Base-by-base conservation (phyloP, 2,797 vertebrate species). In the Choloepus didactylus region DNA sequence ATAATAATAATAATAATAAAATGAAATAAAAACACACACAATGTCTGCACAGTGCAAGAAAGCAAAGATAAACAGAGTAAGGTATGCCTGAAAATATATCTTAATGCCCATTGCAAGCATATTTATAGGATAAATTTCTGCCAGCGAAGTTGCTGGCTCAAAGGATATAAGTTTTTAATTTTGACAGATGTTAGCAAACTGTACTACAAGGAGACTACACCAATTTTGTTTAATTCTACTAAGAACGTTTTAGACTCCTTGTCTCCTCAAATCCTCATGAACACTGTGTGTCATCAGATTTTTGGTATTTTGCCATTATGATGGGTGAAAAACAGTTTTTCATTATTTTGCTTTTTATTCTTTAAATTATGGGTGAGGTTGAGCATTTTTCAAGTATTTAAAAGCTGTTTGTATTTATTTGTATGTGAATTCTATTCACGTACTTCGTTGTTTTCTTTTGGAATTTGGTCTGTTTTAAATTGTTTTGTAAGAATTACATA, bases 401-500 rank as follows among this genome's bases (percentile, higher is more conserved):
- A 95, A 94, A 75, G 67, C 9, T 25, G 64, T n/a, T 67, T 93
- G 7, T 59, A 87, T 70, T 56, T 76, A 92, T 89, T 85, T 64
- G 85, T n/a, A 23, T 66, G 6, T 38, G 5, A 72, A 11, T 90
- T 82, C 27, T 93, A 85, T 31, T 77, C 49, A 44, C 73, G 46
- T 23, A 44, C 21, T 70, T 80, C 81, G 64, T 27, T 85, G 69
- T 79, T 95, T 87, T 77, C 59, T 81, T 6, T 77, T 91, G 29
- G 10, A 54, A 91, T 93, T 88, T 76, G 18, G 29, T 31, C 21
- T 75, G 10, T 64, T 93, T 88, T 89, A n/a, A 62, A 86, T 89
- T 90, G 16, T 38, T 93, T 95, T 90, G 8, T 84, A 79, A 95
- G 67, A 87, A 76, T 18, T 66, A 73, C 54, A 21, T 80, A 70